Base-by-base conservation (phyloP, 2,888 invertebrate genomes). In the Scaptomyza reducta region DNA sequence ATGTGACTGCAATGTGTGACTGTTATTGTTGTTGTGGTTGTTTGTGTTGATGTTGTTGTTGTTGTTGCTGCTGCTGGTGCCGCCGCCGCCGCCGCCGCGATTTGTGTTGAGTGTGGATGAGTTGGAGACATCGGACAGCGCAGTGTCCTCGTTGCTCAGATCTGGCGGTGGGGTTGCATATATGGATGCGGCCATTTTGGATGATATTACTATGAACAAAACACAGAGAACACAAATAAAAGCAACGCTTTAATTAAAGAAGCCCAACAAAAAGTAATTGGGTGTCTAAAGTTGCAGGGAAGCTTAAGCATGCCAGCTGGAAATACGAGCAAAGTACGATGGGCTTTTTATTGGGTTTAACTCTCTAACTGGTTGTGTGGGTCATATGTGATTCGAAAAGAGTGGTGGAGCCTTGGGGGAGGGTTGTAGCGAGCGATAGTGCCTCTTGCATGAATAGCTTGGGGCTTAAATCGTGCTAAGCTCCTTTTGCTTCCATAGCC, bases 141-240 rank as follows among this genome's bases (percentile, higher is more conserved):
- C 91, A 76, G 92, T 92, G 74, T 92, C 92, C 68, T 92, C 92
- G 81, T 92, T 92, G 76, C 93, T 92, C 84, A 90, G 75, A 84
- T 90, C 90, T 47, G 92, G 90, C 66, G 92, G 92, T 89, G 92
- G 92, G 84, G 92, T 92, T 89, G 92, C 92, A 90, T 92, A 92
- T 81, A 92, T 91, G 83, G 92, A 92, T 86, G 92, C 91, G 89
- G 92, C 92, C 92, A 92, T 92, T 83, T 90, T 91, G 86, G 87
- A 89, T 90, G 87, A 89, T 90, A 91, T 91, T 91, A 90, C 90
- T 91, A 27, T 33, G 38, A 18, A 51, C 57, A 42, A 66, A n/a
- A 40, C 71, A 65, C 1, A 22, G 4, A 22, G 22, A 22, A 50
- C 41, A 46, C 51, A 46, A 66, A 63, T 56, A 47, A 46, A 31